A percentile compares a stretch with the other conserved stretches of the same genome.
Conservation (phyloP, 2,797 vertebrate species). For the Apodemus agrarius region DNA sequence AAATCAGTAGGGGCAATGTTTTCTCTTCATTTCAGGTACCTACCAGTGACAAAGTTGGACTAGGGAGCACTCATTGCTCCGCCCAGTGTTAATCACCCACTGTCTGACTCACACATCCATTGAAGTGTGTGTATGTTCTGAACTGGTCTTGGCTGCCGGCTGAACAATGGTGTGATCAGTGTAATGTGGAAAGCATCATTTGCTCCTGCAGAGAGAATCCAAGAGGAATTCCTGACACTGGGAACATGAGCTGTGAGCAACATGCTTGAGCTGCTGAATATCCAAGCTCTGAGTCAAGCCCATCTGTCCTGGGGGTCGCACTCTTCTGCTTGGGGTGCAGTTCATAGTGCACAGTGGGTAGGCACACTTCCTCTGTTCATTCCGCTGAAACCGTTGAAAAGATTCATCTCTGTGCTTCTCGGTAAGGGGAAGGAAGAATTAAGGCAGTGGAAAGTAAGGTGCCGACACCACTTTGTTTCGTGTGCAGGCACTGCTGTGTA, state of each 20-base stretch:
- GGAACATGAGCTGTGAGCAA: slow-evolving; percentile 71
- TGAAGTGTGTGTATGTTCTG: slow-evolving; percentile 54
- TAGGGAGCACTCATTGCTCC: not conserved
- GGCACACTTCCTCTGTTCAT: not conserved
- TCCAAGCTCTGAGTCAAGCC: slow-evolving; percentile 69
- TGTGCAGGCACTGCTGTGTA: not conserved
- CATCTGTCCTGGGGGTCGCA: slow-evolving; percentile 44
- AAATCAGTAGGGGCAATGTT: slow-evolving; percentile 17
- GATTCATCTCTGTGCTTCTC: not conserved
- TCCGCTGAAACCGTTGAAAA: not conserved
- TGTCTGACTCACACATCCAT: slow-evolving; percentile 44
- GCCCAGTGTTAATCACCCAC: not conserved
- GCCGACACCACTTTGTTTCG: not conserved
- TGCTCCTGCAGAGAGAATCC: slow-evolving; percentile 44
- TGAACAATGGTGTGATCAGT: slow-evolving; percentile 61
- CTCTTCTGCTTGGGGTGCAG: slow-evolving; percentile 24
- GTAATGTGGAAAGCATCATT: slow-evolving; percentile 61
- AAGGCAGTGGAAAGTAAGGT: not conserved
- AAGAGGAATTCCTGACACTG: slow-evolving; percentile 62
- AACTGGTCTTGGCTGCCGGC: slow-evolving; percentile 64
- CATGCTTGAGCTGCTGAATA: slow-evolving; percentile 72
- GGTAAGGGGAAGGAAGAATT: not conserved
- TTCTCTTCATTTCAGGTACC: slow-evolving; percentile 21
- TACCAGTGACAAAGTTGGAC: not conserved
- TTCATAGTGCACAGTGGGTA: not conserved